Evolutionary conservation across 92 coral and sea anemone species (phyloP).

Genomic region (Siderastrea siderea): DNA sequence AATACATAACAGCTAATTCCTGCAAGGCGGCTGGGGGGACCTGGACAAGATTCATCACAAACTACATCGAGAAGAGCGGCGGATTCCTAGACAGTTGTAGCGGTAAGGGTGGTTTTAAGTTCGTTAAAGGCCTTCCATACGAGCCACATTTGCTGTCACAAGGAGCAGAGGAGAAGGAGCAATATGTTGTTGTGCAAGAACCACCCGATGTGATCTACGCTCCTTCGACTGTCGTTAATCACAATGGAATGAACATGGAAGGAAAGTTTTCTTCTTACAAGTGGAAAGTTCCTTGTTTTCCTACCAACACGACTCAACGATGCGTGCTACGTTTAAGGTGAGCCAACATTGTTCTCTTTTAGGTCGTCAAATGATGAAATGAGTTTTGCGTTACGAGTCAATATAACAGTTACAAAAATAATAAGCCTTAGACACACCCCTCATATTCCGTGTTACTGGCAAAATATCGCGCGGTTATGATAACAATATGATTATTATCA

Average conservation of each 20-base stretch:
- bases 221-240: conserved; percentile 40
- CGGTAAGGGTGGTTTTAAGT: background rate
- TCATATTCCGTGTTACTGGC: too few relatives aligned
- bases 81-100: conserved; percentile 4
- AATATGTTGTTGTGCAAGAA: background rate
- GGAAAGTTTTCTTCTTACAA: conserved; percentile 47
- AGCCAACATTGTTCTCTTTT: too few relatives aligned
- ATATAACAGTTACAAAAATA: too few relatives aligned
- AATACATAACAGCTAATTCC: background rate
- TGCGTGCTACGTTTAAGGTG: too few relatives aligned
- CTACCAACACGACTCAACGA: conserved; percentile 14
- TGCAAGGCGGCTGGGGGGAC: conserved; percentile 4
- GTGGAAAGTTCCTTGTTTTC: conserved; percentile 40
- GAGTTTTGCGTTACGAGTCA: too few relatives aligned
- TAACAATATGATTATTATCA: too few relatives aligned
- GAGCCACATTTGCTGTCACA: conserved; percentile 28
- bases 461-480: too few relatives aligned
- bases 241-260: conserved; percentile 34
- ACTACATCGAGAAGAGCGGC: conserved; percentile 11
- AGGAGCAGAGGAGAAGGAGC: background rate
- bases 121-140: conserved; percentile 17
- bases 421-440: too few relatives aligned
- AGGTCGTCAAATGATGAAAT: too few relatives aligned
- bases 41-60: conserved; percentile 23
- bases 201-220: conserved; percentile 32